These are phyloP conservation scores for Periplaneta americana DNA, from an alignment of 1,140 invertebrate genomes.

Conservation along the genomic window DNA sequence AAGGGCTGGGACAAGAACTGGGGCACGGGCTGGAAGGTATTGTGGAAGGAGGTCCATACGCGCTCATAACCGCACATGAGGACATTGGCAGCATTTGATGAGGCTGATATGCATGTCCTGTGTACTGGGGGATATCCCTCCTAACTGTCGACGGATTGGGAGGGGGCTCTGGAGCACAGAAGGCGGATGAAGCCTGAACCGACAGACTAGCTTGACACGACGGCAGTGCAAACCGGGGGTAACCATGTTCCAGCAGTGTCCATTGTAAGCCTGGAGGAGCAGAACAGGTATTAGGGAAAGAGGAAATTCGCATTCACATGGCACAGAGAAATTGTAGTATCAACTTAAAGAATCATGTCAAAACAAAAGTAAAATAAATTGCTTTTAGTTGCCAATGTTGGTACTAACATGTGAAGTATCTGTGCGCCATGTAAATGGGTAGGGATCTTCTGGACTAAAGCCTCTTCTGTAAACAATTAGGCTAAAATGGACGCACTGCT, in stretches of 20 bases:
- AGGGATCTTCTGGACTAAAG: background rate
- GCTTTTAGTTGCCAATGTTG: conserved; percentile 16
- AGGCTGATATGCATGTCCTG: background rate
- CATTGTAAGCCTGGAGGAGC: conserved; percentile 58
- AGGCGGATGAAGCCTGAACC: conserved; percentile 39
- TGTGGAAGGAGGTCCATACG: conserved; percentile 34
- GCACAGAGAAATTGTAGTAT: conserved; percentile 35
- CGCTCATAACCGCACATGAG: conserved; percentile 11
- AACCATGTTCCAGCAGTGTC: conserved; percentile 61
- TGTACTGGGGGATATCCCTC: conserved; percentile 6
- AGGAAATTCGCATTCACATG: conserved; percentile 29
- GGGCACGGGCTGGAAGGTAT: conserved; percentile 16
- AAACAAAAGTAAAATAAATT: background rate
- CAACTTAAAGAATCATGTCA: background rate
- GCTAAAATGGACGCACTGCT: background rate
- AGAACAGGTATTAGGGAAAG: conserved; percentile 14
- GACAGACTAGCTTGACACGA: conserved; percentile 50
- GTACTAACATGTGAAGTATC: conserved; percentile 29
- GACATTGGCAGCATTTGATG: conserved; percentile 16
- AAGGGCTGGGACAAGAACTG: background rate
- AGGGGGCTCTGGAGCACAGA: conserved; percentile 35
- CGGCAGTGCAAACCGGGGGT: conserved; percentile 52
- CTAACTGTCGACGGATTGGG: conserved; percentile 13
- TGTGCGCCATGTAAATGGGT: conserved; percentile 31
- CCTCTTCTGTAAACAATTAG: background rate